These are phyloP conservation scores for Chionis minor DNA, from an alignment of 2,113 vertebrate genomes.

Conservation along the genomic window DNA sequence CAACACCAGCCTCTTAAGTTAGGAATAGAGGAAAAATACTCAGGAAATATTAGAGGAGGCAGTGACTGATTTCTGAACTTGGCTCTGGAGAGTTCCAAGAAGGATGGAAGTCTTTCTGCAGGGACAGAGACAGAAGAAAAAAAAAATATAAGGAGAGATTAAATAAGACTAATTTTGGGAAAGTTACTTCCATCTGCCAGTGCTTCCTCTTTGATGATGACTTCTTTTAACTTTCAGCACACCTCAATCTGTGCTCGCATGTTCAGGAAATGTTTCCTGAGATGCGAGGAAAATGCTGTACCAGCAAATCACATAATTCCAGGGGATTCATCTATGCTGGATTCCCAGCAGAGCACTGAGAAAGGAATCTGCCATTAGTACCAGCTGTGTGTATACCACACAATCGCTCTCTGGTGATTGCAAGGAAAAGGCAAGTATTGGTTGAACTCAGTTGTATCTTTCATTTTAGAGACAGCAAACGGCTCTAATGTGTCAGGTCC, in stretches of 20 bases:
- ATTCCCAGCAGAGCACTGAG: slow-evolving; percentile 47
- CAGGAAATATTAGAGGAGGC: not conserved
- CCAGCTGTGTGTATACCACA: slow-evolving; percentile 47
- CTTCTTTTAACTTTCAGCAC: not conserved
- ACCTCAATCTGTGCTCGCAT: not conserved
- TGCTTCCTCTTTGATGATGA: not conserved
- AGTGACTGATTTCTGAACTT: not conserved
- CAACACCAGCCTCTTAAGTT: not conserved
- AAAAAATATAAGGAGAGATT: not conserved
- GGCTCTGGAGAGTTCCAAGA: not conserved
- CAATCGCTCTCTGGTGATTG: slow-evolving; percentile 24
- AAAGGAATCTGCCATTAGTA: slow-evolving; percentile 29
- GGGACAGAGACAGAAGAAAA: not conserved
- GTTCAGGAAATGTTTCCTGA: not conserved
- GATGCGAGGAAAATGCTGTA: slow-evolving; percentile 9
- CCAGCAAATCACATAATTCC: slow-evolving; percentile 40
- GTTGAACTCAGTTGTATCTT: not conserved
- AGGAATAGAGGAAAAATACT: not conserved
- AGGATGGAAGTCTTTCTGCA: not conserved
- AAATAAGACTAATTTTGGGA: not conserved
- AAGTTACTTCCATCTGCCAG: not conserved
- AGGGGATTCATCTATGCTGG: slow-evolving; percentile 10
- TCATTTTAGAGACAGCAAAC: slow-evolving; percentile 9
- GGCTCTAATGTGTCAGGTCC: not conserved
- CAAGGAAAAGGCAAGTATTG: slow-evolving; percentile 3